Percentiles rank a stretch among this genome's conserved stretches.
phyloP scores from a whole-genome alignment of 1,140 invertebrate species.

The Zophobas morio region DNA sequence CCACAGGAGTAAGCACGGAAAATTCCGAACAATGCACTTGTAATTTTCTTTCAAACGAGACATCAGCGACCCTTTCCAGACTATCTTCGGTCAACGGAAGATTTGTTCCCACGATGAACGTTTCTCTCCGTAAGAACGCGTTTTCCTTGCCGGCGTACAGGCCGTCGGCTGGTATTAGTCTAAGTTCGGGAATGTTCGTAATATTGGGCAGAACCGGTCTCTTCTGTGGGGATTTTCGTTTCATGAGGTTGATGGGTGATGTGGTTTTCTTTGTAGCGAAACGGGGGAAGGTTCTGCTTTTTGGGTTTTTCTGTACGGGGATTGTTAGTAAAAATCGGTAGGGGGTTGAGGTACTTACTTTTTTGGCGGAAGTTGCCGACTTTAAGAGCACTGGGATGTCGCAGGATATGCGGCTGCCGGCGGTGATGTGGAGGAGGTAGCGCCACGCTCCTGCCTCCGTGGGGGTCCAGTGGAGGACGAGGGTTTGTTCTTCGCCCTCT shows the following conservation, averaged over 20 bases:
- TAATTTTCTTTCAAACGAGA: not conserved
- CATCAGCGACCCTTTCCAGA: conserved; percentile 45
- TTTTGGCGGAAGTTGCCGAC: conserved; percentile 48
- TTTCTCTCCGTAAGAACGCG: conserved; percentile 35
- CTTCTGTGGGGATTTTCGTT: conserved; percentile 1
- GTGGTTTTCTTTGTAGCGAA: conserved; percentile 9
- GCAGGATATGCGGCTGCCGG: conserved; percentile 75
- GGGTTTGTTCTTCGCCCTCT: conserved; percentile 66
- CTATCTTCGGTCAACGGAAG: conserved; percentile 51
- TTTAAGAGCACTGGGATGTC: conserved; percentile 78
- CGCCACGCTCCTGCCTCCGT: conserved; percentile 72
- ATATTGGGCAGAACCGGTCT: conserved; percentile 15
- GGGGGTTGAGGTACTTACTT: conserved; percentile 44
- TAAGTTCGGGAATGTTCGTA: conserved; percentile 34
- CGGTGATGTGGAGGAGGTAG: conserved; percentile 75
- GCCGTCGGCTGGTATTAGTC: not conserved
- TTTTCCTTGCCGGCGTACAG: conserved; percentile 46
- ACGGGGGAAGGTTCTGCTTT: not conserved
- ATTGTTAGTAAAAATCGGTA: not conserved
- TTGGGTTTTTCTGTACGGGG: not conserved
- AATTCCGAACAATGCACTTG: conserved; percentile 4
- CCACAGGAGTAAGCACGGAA: conserved; percentile 8
- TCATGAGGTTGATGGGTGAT: not conserved
- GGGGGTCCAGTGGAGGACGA: conserved; percentile 77
- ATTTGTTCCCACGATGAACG: conserved; percentile 46